Percentiles rank a stretch among this genome's conserved stretches.
These are phyloP conservation scores for Teleiodes luculella DNA, from an alignment of 2,888 invertebrate species.

Conservation along the genomic window DNA sequence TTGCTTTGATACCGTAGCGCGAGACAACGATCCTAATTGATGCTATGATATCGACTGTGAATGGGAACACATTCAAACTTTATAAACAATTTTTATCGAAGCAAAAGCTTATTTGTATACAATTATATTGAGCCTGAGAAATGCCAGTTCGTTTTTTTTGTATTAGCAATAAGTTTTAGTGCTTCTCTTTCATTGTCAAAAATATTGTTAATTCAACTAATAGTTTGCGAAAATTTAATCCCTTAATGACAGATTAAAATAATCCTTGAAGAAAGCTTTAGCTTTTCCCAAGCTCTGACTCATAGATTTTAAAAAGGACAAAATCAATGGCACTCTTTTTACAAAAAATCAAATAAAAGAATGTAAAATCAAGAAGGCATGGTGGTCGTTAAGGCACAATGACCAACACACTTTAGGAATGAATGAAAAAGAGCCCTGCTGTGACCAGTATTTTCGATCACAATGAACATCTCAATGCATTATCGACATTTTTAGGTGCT, in stretches of 20 bases:
- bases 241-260: not conserved
- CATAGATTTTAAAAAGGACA: not conserved
- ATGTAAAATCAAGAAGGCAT: not conserved
- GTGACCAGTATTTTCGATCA: slow-evolving; percentile 1
- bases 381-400: slow-evolving; percentile 17
- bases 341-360: not conserved
- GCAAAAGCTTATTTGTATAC: no score
- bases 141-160: no score
- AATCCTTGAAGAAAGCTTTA: not conserved
- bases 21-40: not conserved
- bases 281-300: not conserved
- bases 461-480: slow-evolving; percentile 12
- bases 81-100: not conserved
- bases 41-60: not conserved
- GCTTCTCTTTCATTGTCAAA: no score
- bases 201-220: no score
- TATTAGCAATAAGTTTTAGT: no score
- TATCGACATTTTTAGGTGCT: slow-evolving; percentile 8
- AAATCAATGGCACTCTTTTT: not conserved
- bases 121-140: no score
- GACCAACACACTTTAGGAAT: slow-evolving; percentile 2
- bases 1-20: not conserved
- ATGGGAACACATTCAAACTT: no score
- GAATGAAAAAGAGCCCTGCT: slow-evolving; percentile 16
- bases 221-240: not conserved